phyloP scores from a whole-genome alignment of 2,797 vertebrate species.

The Luscinia megarhynchos region DNA sequence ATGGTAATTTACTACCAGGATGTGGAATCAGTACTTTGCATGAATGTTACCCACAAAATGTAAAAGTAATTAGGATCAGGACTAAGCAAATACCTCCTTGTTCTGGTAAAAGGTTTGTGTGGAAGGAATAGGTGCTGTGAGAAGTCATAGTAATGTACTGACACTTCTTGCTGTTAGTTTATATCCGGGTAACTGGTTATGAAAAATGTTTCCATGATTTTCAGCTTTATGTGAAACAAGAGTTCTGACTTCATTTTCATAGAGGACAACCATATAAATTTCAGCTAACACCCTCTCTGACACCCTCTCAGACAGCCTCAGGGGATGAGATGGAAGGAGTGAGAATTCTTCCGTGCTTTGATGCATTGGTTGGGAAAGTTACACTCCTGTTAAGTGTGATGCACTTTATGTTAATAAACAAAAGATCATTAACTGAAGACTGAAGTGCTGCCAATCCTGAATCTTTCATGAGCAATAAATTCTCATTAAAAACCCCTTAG shows the following conservation, averaged over 20 bases:
- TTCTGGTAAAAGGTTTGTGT: background rate
- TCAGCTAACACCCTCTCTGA: conserved; percentile 9
- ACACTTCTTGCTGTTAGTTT: background rate
- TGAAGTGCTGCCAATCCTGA: conserved; percentile 65
- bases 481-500: conserved; percentile 61
- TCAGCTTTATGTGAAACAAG: background rate
- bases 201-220: conserved; percentile 9
- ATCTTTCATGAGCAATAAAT: conserved; percentile 65
- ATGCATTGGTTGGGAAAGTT: conserved; percentile 50
- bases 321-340: background rate
- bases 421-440: conserved; percentile 61
- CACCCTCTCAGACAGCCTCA: conserved; percentile 12
- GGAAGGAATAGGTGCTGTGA: background rate
- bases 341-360: conserved; percentile 28
- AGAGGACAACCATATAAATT: background rate
- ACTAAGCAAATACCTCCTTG: background rate
- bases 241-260: background rate
- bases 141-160: background rate
- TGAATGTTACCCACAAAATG: background rate
- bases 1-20: background rate
- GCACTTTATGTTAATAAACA: conserved; percentile 64
- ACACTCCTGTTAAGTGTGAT: conserved; percentile 21
- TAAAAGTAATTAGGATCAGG: background rate
- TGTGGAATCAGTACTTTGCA: background rate
- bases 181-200: background rate